These are phyloP conservation scores for Argynnis bischoffii DNA, from an alignment of 2,888 invertebrate species.

Conservation along the genomic window DNA sequence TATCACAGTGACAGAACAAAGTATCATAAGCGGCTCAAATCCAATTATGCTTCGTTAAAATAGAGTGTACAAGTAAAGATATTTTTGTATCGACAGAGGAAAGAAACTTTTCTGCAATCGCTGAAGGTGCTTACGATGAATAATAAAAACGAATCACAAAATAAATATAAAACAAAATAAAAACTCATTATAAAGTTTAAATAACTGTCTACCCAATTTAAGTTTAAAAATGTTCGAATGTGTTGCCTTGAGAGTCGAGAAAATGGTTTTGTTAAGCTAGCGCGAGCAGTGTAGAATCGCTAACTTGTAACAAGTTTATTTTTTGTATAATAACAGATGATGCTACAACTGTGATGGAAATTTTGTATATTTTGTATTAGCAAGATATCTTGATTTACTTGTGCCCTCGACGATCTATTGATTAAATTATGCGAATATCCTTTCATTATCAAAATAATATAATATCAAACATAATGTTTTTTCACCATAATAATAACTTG, in stretches of 20 bases:
- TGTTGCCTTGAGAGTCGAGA: slow-evolving; percentile 23
- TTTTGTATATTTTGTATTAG: background rate
- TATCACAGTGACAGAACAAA: too few relatives aligned
- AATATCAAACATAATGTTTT: too few relatives aligned
- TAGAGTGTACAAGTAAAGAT: too few relatives aligned
- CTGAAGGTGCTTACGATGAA: background rate
- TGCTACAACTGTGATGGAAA: background rate
- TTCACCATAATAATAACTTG: too few relatives aligned
- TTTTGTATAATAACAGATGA: background rate
- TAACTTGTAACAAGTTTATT: slow-evolving; percentile 14
- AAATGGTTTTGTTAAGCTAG: slow-evolving; percentile 22
- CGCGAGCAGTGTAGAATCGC: slow-evolving; percentile 11
- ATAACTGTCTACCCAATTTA: slow-evolving; percentile 30
- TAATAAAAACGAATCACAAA: slow-evolving; percentile 5
- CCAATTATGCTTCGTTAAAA: too few relatives aligned
- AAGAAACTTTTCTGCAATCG: background rate
- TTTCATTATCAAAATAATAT: too few relatives aligned
- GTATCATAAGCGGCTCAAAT: too few relatives aligned
- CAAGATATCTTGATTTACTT: too few relatives aligned
- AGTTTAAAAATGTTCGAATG: slow-evolving; percentile 31
- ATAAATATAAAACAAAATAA: slow-evolving; percentile 15
- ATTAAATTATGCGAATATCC: too few relatives aligned
- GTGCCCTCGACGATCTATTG: too few relatives aligned
- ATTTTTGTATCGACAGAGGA: background rate
- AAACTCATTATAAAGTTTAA: slow-evolving; percentile 29